phyloP scores from a whole-genome alignment of 35 echinoderm and acorn worm genomes.

The Chiridota heheva region DNA sequence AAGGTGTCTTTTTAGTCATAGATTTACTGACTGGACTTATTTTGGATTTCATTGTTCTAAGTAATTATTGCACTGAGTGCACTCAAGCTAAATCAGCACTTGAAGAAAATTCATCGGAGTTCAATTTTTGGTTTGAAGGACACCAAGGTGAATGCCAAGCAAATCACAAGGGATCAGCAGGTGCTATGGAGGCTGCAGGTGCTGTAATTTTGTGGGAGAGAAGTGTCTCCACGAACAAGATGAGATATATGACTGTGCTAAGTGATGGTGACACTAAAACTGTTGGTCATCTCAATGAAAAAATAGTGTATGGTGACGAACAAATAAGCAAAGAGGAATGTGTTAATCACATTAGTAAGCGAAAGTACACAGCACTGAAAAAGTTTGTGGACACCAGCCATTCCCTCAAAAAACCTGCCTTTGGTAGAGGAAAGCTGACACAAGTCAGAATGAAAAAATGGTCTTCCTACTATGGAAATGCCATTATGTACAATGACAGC shows the following conservation, averaged over 20 bases:
- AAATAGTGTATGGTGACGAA: no score
- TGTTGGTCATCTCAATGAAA: no score
- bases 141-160: background rate
- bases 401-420: background rate
- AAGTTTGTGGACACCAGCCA: background rate
- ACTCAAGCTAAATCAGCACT: background rate
- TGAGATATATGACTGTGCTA: no score
- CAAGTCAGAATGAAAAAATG: slow-evolving; percentile 20
- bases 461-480: background rate
- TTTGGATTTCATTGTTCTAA: background rate
- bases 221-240: no score
- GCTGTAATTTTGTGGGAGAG: background rate
- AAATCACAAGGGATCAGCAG: slow-evolving; percentile 9
- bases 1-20: slow-evolving; percentile 1
- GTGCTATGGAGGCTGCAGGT: background rate
- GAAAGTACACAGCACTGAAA: slow-evolving; percentile 22
- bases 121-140: background rate
- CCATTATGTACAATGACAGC: background rate
- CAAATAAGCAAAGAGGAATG: slow-evolving; percentile 15
- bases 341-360: slow-evolving; percentile 11
- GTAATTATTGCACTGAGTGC: background rate
- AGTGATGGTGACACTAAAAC: no score
- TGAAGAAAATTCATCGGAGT: background rate
- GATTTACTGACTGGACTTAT: slow-evolving; percentile 13
- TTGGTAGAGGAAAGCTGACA: slow-evolving; percentile 10